phyloP scores from a whole-genome alignment of 2,113 vertebrate genomes.

The Collichthys lucidus region DNA sequence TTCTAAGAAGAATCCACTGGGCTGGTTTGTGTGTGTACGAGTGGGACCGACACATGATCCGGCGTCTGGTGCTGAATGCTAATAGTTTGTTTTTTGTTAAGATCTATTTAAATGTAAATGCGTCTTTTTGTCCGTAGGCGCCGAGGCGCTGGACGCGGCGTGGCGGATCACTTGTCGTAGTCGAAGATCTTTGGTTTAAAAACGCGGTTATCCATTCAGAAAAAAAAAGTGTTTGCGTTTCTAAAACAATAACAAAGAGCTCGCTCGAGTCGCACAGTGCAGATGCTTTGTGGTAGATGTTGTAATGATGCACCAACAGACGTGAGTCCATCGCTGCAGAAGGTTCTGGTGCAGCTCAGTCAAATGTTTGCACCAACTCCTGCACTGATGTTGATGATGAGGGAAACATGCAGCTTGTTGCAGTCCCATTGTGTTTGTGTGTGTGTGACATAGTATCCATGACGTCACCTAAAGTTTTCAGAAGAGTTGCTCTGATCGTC shows the following conservation, averaged over 20 bases:
- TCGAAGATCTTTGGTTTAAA: slow-evolving; percentile 45
- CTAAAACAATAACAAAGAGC: slow-evolving; percentile 21
- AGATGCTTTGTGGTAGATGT: slow-evolving; percentile 19
- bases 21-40: neutral
- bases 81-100: slow-evolving; percentile 57
- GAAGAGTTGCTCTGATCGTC: too few species aligned
- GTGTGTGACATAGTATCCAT: too few species aligned
- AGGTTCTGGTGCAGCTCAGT: slow-evolving; percentile 6
- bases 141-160: slow-evolving; percentile 7
- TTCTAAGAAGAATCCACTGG: neutral
- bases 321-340: slow-evolving; percentile 16
- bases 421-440: too few species aligned
- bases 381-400: neutral
- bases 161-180: slow-evolving; percentile 39
- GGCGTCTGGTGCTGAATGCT: slow-evolving; percentile 50
- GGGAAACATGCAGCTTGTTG: neutral
- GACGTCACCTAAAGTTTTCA: too few species aligned
- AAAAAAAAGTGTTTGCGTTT: slow-evolving; percentile 24
- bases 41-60: slow-evolving; percentile 31
- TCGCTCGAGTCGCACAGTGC: slow-evolving; percentile 1
- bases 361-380: neutral
- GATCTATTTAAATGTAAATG: slow-evolving; percentile 78
- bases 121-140: slow-evolving; percentile 2
- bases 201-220: slow-evolving; percentile 44
- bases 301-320: slow-evolving; percentile 32